Percentiles rank a stretch among this genome's conserved stretches.
These are phyloP conservation scores for Hyla sarda DNA, from an alignment of 2,113 vertebrate genomes.

Conservation along the genomic window DNA sequence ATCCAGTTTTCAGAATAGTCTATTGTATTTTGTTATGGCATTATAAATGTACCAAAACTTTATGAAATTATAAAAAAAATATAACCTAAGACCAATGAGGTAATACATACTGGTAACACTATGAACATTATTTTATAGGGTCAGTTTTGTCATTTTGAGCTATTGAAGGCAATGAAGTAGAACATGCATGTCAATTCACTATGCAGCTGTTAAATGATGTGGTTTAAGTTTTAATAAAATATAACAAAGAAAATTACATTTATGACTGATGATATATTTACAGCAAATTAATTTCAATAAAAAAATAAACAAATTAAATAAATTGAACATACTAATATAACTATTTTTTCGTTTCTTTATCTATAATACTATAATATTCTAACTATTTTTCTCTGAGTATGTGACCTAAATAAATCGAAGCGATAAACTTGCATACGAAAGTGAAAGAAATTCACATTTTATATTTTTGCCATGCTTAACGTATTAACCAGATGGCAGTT, in stretches of 20 bases:
- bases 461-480: neutral
- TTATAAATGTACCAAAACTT: too few relatives aligned
- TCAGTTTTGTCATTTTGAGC: neutral
- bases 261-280: neutral
- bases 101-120: too few relatives aligned
- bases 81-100: too few relatives aligned
- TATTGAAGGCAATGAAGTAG: neutral
- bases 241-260: neutral
- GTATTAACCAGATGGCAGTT: neutral
- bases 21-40: too few relatives aligned
- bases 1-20: too few relatives aligned
- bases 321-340: neutral
- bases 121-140: neutral
- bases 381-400: neutral
- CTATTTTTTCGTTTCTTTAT: neutral
- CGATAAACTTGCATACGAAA: neutral
- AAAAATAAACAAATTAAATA: neutral
- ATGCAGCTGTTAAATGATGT: neutral
- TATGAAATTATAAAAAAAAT: too few relatives aligned
- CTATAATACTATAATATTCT: neutral
- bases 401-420: conserved; percentile 24
- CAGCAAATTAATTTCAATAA: too few relatives aligned
- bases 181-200: neutral
- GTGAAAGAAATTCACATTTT: neutral
- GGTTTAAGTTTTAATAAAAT: neutral